phyloP scores from a whole-genome alignment of 2,113 vertebrate species.

The Bucco capensis region DNA sequence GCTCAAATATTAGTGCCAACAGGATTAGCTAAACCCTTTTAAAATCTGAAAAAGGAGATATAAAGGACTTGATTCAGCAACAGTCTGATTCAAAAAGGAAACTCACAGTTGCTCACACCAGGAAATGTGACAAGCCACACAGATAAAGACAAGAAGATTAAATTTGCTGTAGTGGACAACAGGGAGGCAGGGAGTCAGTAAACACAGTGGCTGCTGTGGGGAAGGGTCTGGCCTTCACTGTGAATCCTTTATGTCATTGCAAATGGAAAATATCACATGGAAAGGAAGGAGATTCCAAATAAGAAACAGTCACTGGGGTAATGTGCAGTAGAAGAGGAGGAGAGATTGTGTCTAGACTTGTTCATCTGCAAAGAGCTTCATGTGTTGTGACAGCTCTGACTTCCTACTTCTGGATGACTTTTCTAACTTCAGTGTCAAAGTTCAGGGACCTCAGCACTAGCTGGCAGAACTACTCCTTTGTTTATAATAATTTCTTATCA shows the following conservation, averaged over 20 bases:
- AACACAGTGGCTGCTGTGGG: background rate
- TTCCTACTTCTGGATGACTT: background rate
- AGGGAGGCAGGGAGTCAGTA: background rate
- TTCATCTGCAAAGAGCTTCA: background rate
- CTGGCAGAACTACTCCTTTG: background rate
- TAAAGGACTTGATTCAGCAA: slow-evolving; percentile 16
- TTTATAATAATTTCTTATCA: background rate
- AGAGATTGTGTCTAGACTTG: background rate
- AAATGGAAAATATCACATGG: background rate
- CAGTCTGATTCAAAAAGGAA: background rate
- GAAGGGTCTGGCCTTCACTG: background rate
- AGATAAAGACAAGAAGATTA: background rate
- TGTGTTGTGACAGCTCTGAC: background rate
- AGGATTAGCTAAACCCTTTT: slow-evolving; percentile 13
- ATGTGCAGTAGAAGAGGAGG: background rate
- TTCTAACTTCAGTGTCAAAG: background rate
- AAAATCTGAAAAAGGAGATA: background rate
- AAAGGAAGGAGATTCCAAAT: background rate
- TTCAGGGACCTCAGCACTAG: background rate
- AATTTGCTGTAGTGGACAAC: background rate
- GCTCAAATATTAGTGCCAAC: background rate
- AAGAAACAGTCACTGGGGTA: background rate
- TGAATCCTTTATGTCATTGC: background rate
- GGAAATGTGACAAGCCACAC: background rate
- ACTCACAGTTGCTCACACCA: background rate